These are phyloP conservation scores for Sisyra nigra DNA, from an alignment of 2,888 invertebrate genomes.

Conservation along the genomic window DNA sequence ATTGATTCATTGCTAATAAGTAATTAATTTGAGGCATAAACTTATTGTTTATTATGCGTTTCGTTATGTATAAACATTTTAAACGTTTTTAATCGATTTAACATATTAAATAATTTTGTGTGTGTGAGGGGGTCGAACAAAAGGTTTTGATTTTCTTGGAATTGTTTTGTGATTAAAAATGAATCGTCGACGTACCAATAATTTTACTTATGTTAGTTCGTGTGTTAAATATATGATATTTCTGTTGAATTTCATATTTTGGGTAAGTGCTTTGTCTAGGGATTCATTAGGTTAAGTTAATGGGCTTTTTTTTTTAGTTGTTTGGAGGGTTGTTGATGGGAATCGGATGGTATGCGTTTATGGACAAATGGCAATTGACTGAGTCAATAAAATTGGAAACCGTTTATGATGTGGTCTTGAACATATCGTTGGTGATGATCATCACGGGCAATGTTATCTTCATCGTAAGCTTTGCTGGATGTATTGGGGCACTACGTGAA, in stretches of 20 bases:
- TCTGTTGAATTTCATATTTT: slow-evolving; percentile 75
- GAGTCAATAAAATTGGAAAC: slow-evolving; percentile 72
- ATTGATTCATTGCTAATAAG: too few relatives aligned
- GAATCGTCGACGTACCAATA: slow-evolving; percentile 47
- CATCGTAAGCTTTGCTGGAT: slow-evolving; percentile 85
- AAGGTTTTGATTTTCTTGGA: too few relatives aligned
- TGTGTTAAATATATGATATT: slow-evolving; percentile 85
- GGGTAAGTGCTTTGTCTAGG: slow-evolving; percentile 49
- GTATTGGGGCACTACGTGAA: slow-evolving; percentile 78
- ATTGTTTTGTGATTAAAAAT: slow-evolving; percentile 23
- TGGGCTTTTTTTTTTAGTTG: slow-evolving; percentile 45
- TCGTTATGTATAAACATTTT: too few relatives aligned
- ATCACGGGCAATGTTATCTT: slow-evolving; percentile 82
- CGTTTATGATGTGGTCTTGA: slow-evolving; percentile 77
- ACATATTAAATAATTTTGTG: too few relatives aligned
- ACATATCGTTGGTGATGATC: slow-evolving; percentile 82
- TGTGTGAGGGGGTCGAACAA: too few relatives aligned
- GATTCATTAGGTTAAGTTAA: neutral
- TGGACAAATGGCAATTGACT: slow-evolving; percentile 83
- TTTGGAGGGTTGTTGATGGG: slow-evolving; percentile 75
- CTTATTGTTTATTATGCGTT: too few relatives aligned
- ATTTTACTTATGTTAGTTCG: slow-evolving; percentile 69
- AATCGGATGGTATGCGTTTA: slow-evolving; percentile 79
- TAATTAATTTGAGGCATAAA: too few relatives aligned
- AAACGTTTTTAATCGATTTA: too few relatives aligned